Percentiles rank a stretch among this genome's conserved stretches.
phyloP scores from a whole-genome alignment of 2,888 invertebrate genomes.

The Mimas tiliae region DNA sequence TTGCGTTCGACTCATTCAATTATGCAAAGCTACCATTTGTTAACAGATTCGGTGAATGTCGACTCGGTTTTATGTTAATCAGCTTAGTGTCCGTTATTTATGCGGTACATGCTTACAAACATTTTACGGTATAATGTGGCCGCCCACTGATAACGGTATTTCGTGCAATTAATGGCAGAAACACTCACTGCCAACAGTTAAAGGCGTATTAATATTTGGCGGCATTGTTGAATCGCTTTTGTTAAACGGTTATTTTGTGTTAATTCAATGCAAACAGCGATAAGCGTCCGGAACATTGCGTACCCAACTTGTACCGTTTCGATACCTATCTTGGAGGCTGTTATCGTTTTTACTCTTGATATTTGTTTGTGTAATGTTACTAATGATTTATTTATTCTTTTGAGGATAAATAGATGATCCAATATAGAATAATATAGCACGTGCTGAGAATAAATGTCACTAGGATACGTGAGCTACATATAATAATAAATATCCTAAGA shows the following conservation, averaged over 20 bases:
- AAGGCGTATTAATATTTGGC: constrained; percentile 63
- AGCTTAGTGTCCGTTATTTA: constrained; percentile 81
- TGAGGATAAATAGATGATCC: not conserved
- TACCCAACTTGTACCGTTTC: constrained; percentile 35
- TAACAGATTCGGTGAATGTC: constrained; percentile 79
- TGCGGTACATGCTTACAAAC: constrained; percentile 72
- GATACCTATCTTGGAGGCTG: constrained; percentile 25
- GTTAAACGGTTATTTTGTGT: constrained; percentile 71
- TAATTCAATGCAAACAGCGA: constrained; percentile 63
- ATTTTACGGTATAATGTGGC: constrained; percentile 61
- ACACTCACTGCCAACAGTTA: constrained; percentile 74
- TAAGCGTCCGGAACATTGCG: constrained; percentile 44
- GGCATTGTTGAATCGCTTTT: constrained; percentile 67
- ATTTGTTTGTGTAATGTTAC: not conserved
- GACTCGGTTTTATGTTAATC: constrained; percentile 79
- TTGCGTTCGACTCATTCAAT: constrained; percentile 73
- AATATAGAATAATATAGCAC: not conserved
- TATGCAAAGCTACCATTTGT: constrained; percentile 83
- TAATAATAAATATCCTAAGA: not conserved
- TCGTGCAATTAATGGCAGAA: constrained; percentile 77
- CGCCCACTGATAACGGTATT: constrained; percentile 71
- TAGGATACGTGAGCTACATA: not conserved
- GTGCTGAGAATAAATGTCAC: not conserved
- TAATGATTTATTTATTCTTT: no score
- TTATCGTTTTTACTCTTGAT: constrained; percentile 18